phyloP scores from a whole-genome alignment of 2,113 vertebrate species.

The Cygnus buccinator region DNA sequence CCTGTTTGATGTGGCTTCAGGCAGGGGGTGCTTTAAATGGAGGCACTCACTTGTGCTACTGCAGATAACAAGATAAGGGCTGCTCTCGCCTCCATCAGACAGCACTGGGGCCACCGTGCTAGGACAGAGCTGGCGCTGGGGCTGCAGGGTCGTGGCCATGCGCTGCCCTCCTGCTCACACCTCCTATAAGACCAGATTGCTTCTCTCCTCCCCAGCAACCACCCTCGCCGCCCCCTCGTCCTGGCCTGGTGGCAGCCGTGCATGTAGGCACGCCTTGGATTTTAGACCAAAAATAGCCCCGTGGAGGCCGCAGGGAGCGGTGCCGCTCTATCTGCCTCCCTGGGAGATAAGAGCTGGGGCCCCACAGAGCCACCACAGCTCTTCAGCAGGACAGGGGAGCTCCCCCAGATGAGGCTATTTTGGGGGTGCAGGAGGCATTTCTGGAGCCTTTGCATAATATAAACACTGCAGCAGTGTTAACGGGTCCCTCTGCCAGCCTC shows the following conservation, averaged over 20 bases:
- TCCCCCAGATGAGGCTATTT: not conserved
- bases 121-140: not conserved
- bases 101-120: rapidly evolving
- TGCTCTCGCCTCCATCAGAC: not conserved
- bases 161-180: not conserved
- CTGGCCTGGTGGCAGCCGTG: rapidly evolving
- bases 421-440: not conserved
- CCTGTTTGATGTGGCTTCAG: not conserved
- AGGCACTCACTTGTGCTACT: not conserved
- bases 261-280: rapidly evolving
- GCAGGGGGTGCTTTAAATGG: conserved; percentile 6
- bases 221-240: rapidly evolving
- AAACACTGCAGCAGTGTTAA: rapidly evolving
- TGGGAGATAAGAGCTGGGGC: not conserved
- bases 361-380: not conserved
- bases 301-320: rapidly evolving
- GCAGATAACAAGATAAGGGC: not conserved
- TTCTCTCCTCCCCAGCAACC: rapidly evolving
- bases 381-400: not conserved
- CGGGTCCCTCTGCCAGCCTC: rapidly evolving
- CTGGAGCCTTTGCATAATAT: not conserved
- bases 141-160: rapidly evolving
- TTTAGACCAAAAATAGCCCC: not conserved
- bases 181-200: not conserved
- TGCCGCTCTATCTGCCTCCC: conserved; percentile 1